Conservation (phyloP, 2,797 vertebrate genomes). For the Peromyscus aztecus region DNA sequence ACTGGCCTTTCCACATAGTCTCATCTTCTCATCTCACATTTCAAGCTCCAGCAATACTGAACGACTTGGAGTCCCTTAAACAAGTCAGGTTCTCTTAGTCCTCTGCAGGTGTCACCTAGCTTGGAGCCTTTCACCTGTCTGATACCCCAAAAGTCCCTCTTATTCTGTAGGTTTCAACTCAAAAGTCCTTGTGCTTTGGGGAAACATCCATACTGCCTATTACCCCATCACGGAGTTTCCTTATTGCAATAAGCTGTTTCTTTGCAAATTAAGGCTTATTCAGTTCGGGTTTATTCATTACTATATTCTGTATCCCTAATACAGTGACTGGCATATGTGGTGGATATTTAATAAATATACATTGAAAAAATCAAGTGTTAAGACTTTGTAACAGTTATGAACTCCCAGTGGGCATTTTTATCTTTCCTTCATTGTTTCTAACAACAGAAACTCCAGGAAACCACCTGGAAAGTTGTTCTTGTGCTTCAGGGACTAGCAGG, state of each 20-base stretch:
- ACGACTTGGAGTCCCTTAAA: neutral
- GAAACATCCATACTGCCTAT: neutral
- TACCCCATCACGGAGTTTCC: neutral
- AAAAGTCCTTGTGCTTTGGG: conserved; percentile 38
- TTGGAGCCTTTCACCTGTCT: neutral
- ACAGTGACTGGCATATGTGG: neutral
- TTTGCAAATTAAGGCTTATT: conserved; percentile 35
- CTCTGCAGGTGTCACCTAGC: neutral
- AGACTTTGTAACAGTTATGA: conserved; percentile 52
- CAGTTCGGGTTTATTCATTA: conserved; percentile 1
- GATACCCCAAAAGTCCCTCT: neutral
- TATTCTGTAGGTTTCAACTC: conserved; percentile 7
- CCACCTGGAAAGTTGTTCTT: conserved; percentile 68
- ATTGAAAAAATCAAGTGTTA: conserved; percentile 41
- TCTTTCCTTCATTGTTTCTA: conserved; percentile 26
- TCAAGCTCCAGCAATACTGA: conserved; percentile 4
- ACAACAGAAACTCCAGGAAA: conserved; percentile 70
- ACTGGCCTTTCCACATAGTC: neutral
- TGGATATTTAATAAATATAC: conserved; percentile 46
- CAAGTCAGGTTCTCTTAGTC: neutral
- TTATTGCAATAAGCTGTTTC: conserved; percentile 31
- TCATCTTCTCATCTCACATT: neutral
- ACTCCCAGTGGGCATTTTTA: conserved; percentile 47
- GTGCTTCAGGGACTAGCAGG: conserved; percentile 52
- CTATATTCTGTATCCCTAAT: conserved; percentile 5